Evolutionary conservation across 2,113 vertebrate species (phyloP).

Genomic region (Andinoacara biseriatus): DNA sequence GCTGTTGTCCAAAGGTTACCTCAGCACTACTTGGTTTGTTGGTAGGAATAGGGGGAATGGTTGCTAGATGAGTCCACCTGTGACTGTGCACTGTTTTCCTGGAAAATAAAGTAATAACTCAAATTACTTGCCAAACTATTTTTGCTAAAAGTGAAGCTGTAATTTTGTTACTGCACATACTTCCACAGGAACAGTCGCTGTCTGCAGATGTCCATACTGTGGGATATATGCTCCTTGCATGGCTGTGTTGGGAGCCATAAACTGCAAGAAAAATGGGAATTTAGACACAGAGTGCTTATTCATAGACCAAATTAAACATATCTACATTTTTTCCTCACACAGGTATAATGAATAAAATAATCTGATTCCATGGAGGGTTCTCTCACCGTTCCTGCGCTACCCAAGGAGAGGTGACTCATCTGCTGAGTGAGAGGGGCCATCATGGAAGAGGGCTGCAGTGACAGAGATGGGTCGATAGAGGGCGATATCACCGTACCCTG

Average conservation of each 20-base stretch:
- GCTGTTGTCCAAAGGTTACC: conserved; percentile 86
- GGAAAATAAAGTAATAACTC: conserved; percentile 46
- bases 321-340: background rate
- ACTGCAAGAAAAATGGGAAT: conserved; percentile 79
- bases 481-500: conserved; percentile 97
- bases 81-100: conserved; percentile 93
- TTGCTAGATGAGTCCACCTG: conserved; percentile 93
- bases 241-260: conserved; percentile 92
- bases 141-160: background rate
- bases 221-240: conserved; percentile 96
- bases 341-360: background rate
- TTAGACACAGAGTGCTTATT: background rate
- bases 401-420: conserved; percentile 96
- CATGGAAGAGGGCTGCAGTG: conserved; percentile 95
- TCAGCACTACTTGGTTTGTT: conserved; percentile 95
- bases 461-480: conserved; percentile 97
- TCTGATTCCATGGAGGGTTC: background rate
- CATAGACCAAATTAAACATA: background rate
- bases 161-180: conserved; percentile 67
- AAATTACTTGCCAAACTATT: background rate
- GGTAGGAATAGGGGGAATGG: conserved; percentile 95
- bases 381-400: conserved; percentile 91
- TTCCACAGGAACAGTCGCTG: conserved; percentile 89
- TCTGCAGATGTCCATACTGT: conserved; percentile 93
- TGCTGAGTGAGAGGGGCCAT: conserved; percentile 95